These are phyloP conservation scores for Aurelia coerulea DNA, from an alignment of 30 jellyfish, hydroid and myxozoan species.

Conservation along the genomic window DNA sequence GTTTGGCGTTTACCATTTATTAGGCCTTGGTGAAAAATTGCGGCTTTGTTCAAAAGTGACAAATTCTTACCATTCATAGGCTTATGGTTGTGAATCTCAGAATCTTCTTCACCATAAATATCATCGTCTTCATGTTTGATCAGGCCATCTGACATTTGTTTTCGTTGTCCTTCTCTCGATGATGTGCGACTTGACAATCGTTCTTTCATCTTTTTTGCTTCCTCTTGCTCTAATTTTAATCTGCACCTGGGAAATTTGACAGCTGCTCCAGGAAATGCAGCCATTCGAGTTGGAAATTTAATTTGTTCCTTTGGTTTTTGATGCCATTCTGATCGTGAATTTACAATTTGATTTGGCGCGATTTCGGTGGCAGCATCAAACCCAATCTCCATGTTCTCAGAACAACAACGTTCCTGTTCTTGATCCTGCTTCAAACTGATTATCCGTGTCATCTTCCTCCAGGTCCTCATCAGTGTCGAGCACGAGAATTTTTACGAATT, in stretches of 20 bases:
- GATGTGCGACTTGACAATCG: constrained; percentile 44
- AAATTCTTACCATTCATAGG: constrained; percentile 25
- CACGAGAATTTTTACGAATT: too few species aligned
- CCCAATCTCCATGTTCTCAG: constrained; percentile 41
- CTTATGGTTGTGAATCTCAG: neutral
- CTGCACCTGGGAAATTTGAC: constrained; percentile 72
- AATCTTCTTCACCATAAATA: too few species aligned
- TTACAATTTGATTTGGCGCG: constrained; percentile 54
- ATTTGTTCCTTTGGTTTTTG: constrained; percentile 2
- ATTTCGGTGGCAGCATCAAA: neutral
- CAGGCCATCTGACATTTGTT: neutral
- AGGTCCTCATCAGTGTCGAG: too few species aligned
- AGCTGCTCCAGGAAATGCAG: constrained; percentile 76
- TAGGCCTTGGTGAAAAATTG: too few species aligned
- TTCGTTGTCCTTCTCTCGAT: neutral
- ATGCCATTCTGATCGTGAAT: constrained; percentile 44
- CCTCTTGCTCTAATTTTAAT: constrained; percentile 52
- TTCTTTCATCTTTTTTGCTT: constrained; percentile 68
- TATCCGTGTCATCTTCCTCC: too few species aligned
- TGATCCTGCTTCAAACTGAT: too few species aligned
- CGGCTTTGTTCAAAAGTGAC: neutral
- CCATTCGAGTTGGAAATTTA: constrained; percentile 55
- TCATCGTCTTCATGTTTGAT: neutral
- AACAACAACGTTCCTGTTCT: constrained; percentile 12
- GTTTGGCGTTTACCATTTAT: too few species aligned